Percentiles rank a stretch among this genome's conserved stretches.
Conservation (phyloP, 2,888 invertebrate species). For the Xestia ashworthii region DNA sequence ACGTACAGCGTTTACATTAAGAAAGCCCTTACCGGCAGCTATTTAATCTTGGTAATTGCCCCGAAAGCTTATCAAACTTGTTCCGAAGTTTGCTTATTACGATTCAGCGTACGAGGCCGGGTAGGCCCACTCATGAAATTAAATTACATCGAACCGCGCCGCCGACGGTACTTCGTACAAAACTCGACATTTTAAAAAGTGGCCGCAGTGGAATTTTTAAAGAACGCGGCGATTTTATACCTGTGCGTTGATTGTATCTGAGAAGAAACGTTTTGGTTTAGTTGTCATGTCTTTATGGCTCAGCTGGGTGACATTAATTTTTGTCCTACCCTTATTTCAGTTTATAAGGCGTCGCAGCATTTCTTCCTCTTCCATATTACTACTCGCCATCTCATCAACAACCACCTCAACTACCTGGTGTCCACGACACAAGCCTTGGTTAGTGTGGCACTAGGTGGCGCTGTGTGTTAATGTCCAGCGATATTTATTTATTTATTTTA, state of each 20-base stretch:
- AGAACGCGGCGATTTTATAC: slow-evolving; percentile 40
- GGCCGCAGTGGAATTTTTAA: slow-evolving; percentile 56
- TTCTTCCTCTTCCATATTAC: too few species aligned
- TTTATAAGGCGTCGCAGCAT: too few species aligned
- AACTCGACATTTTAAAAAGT: slow-evolving; percentile 80
- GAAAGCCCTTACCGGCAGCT: slow-evolving; percentile 69
- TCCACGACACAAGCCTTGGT: too few species aligned
- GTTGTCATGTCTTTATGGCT: background rate
- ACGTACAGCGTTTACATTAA: slow-evolving; percentile 66
- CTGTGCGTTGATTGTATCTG: slow-evolving; percentile 41
- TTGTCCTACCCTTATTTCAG: too few species aligned
- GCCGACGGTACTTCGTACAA: slow-evolving; percentile 71
- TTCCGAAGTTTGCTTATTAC: slow-evolving; percentile 83
- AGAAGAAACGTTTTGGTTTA: slow-evolving; percentile 25
- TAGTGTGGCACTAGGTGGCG: too few species aligned
- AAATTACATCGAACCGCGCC: slow-evolving; percentile 82
- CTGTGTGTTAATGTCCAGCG: too few species aligned
- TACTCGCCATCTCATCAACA: too few species aligned
- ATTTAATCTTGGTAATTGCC: slow-evolving; percentile 82
- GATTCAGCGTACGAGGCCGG: slow-evolving; percentile 78
- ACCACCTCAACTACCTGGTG: too few species aligned
- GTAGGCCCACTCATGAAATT: slow-evolving; percentile 86
- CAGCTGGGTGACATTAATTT: background rate
- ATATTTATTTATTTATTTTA: too few species aligned
- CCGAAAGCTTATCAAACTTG: slow-evolving; percentile 84